A percentile compares a stretch with the other conserved stretches of the same genome.
These are phyloP conservation scores for Lordiphosa collinella DNA, from an alignment of 1,140 invertebrate genomes.

Conservation along the genomic window DNA sequence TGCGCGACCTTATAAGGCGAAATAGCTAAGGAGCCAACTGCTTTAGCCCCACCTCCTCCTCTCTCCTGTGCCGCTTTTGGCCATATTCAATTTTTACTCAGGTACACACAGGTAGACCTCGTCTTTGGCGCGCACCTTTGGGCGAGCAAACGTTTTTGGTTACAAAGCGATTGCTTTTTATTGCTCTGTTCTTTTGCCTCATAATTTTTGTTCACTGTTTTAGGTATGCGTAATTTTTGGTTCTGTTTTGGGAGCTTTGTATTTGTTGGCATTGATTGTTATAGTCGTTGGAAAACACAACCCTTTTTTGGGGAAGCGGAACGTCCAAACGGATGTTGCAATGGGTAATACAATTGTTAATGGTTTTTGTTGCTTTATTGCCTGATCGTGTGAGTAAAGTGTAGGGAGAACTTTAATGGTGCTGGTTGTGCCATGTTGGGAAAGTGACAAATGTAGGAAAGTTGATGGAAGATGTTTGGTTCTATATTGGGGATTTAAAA, in stretches of 20 bases:
- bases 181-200: constrained; percentile 44
- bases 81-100: constrained; percentile 56
- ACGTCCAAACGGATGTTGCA: constrained; percentile 2
- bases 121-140: constrained; percentile 32
- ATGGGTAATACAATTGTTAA: constrained; percentile 12
- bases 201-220: constrained; percentile 56
- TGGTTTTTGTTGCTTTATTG: constrained; percentile 8
- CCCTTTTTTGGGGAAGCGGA: constrained; percentile 18
- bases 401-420: neutral
- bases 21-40: constrained; percentile 55
- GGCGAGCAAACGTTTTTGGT: constrained; percentile 48
- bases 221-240: constrained; percentile 63
- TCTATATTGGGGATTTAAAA: no score
- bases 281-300: constrained; percentile 6
- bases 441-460: no score
- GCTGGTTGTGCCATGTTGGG: no score
- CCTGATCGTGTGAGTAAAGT: constrained; percentile 4
- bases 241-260: constrained; percentile 32
- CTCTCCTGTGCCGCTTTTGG: constrained; percentile 52
- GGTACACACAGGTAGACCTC: constrained; percentile 30
- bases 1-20: constrained; percentile 69
- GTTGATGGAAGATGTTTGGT: no score
- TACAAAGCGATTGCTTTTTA: constrained; percentile 65
- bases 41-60: neutral
- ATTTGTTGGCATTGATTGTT: constrained; percentile 13